Percentiles rank a stretch among this genome's conserved stretches.
Conservation (phyloP, 1,140 invertebrate species). For the Drosophila pallidifrons region DNA sequence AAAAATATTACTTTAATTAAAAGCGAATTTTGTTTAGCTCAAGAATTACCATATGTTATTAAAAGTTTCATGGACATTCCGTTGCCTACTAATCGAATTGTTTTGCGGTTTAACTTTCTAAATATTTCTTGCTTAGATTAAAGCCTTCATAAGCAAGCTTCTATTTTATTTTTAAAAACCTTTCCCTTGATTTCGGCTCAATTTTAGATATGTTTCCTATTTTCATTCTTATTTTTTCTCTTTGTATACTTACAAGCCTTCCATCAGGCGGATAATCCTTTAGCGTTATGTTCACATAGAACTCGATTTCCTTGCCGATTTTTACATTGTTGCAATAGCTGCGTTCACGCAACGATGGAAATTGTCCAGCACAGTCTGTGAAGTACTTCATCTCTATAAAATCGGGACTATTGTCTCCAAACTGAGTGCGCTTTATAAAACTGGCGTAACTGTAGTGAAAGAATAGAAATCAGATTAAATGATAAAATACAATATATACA, state of each 20-base stretch:
- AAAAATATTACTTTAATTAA: too few species aligned
- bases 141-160: too few species aligned
- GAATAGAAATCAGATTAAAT: neutral
- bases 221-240: neutral
- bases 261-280: conserved; percentile 85
- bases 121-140: too few species aligned
- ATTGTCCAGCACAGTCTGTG: conserved; percentile 86
- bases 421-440: conserved; percentile 86
- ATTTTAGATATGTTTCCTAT: too few species aligned
- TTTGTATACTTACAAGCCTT: conserved; percentile 71
- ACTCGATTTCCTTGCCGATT: conserved; percentile 86
- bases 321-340: conserved; percentile 86
- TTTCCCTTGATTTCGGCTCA: too few species aligned
- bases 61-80: too few species aligned
- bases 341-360: conserved; percentile 71
- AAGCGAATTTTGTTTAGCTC: too few species aligned
- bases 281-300: conserved; percentile 86
- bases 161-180: too few species aligned
- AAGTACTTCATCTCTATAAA: conserved; percentile 86
- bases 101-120: too few species aligned
- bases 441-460: conserved; percentile 85
- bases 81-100: too few species aligned
- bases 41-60: too few species aligned
- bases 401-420: conserved; percentile 86
- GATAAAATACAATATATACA: neutral